Evolutionary conservation across 2,888 invertebrate species (phyloP).

Genomic region (Lasioglossum oenotherae): DNA sequence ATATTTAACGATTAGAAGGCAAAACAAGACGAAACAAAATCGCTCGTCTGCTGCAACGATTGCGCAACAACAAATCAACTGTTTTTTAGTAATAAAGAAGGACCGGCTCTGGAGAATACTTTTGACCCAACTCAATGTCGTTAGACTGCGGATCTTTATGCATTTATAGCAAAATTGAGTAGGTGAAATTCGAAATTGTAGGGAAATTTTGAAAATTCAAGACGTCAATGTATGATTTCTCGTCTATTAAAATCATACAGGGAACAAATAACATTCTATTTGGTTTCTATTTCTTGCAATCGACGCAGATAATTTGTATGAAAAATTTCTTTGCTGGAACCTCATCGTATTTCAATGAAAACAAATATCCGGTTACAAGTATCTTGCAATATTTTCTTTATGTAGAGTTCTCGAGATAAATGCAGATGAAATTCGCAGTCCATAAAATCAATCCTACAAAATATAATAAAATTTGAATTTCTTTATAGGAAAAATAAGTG

Average conservation of each 20-base stretch:
- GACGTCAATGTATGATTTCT: too few species aligned
- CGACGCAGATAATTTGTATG: too few species aligned
- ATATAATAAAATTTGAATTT: not conserved
- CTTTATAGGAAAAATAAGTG: not conserved
- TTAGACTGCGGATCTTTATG: not conserved
- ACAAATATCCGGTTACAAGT: not conserved
- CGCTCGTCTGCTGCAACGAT: not conserved
- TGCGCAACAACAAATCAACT: not conserved
- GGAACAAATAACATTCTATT: too few species aligned
- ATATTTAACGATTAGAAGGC: slow-evolving; percentile 26
- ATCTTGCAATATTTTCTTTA: not conserved
- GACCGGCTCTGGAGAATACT: not conserved
- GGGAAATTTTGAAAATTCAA: too few species aligned
- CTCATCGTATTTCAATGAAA: not conserved
- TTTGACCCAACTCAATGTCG: not conserved
- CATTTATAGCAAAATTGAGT: too few species aligned
- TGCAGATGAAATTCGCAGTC: not conserved
- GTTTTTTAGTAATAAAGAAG: not conserved
- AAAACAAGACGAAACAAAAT: not conserved
- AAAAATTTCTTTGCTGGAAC: not conserved
- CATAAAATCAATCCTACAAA: not conserved
- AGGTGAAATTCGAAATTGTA: too few species aligned
- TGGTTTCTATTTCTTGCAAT: too few species aligned
- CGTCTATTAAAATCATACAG: too few species aligned
- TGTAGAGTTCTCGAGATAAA: not conserved